A percentile compares a stretch with the other conserved stretches of the same genome.
Evolutionary conservation across 2,888 invertebrate genomes (phyloP).

Genomic region (Caradrina clavipalpis): DNA sequence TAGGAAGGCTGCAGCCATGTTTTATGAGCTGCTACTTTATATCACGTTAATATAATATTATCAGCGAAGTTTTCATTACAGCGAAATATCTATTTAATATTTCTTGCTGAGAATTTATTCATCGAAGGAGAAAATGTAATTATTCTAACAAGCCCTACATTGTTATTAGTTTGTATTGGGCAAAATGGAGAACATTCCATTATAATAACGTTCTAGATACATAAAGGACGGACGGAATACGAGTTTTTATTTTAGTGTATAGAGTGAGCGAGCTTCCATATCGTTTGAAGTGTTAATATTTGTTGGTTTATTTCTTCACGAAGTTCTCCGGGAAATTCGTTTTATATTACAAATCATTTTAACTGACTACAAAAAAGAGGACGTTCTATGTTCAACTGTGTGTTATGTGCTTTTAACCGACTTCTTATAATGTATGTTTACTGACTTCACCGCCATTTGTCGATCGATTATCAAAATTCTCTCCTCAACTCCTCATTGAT

Average conservation of each 20-base stretch:
- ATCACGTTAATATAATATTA: slow-evolving; percentile 19
- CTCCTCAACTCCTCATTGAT: no score
- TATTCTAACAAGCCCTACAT: neutral
- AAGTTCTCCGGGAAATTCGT: slow-evolving; percentile 54
- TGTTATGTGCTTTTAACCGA: no score
- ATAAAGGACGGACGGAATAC: slow-evolving; percentile 41
- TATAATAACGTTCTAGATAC: neutral
- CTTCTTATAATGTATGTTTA: no score
- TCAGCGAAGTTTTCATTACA: slow-evolving; percentile 32
- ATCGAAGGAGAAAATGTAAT: neutral
- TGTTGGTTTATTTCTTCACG: slow-evolving; percentile 72
- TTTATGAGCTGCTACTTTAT: slow-evolving; percentile 33
- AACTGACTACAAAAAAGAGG: no score
- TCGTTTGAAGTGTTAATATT: slow-evolving; percentile 72
- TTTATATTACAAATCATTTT: slow-evolving; percentile 47
- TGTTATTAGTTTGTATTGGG: slow-evolving; percentile 2
- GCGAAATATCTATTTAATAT: slow-evolving; percentile 6
- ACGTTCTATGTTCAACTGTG: no score
- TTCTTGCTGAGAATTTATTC: neutral
- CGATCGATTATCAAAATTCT: no score
- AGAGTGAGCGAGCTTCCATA: slow-evolving; percentile 65
- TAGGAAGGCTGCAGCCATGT: slow-evolving; percentile 38
- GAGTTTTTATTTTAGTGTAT: slow-evolving; percentile 35
- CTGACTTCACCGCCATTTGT: no score
- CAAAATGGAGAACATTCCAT: neutral